Conservation (phyloP, 2,113 vertebrate genomes). For the Anas platyrhynchos region DNA sequence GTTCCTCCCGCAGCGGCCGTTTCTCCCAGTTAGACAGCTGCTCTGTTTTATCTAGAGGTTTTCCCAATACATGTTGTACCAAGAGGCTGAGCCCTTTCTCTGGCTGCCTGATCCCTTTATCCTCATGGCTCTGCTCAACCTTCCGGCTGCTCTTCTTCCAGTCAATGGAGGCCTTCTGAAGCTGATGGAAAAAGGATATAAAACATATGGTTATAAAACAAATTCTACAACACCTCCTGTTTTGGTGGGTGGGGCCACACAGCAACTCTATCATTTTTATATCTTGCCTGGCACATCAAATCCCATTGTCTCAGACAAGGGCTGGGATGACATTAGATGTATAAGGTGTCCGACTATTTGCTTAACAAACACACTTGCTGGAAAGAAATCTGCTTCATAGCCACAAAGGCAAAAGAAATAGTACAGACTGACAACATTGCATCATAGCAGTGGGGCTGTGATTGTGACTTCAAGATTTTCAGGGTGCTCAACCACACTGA, state of each 20-base stretch:
- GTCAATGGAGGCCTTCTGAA: slow-evolving; percentile 29
- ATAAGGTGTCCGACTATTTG: not conserved
- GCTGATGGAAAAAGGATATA: not conserved
- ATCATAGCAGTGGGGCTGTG: not conserved
- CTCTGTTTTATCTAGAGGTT: slow-evolving; percentile 85
- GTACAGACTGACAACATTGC: not conserved
- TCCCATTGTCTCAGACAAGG: slow-evolving; percentile 7
- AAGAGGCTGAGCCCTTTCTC: slow-evolving; percentile 88
- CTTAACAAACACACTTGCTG: slow-evolving; percentile 39
- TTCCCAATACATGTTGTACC: slow-evolving; percentile 85
- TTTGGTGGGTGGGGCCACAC: not conserved
- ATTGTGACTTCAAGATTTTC: not conserved
- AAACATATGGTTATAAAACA: not conserved
- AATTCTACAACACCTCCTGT: not conserved
- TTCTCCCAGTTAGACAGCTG: slow-evolving; percentile 92
- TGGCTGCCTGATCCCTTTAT: not conserved
- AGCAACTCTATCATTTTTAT: not conserved
- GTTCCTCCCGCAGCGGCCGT: slow-evolving; percentile 81
- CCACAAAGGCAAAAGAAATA: not conserved
- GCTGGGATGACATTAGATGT: not conserved
- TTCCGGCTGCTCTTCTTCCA: not conserved
- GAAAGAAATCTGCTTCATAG: not conserved
- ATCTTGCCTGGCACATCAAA: not conserved
- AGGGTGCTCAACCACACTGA: not conserved
- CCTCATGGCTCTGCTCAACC: not conserved